Evolutionary conservation across 2,888 invertebrate species (phyloP).

Genomic region (Pseudolycoriella hygida): DNA sequence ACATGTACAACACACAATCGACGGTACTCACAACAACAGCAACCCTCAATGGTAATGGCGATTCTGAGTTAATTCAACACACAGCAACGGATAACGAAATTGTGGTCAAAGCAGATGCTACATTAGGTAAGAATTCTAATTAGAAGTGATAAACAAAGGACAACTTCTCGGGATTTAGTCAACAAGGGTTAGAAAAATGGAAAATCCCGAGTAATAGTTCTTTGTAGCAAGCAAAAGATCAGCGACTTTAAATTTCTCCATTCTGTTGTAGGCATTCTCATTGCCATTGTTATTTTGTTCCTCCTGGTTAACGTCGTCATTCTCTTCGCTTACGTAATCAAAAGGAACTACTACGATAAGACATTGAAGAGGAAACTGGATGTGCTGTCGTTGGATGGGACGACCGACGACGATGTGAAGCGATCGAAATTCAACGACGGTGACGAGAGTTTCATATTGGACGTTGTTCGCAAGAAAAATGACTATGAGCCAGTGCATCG

Average conservation of each 20-base stretch:
- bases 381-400: slow-evolving; percentile 17
- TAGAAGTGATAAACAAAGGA: too few relatives aligned
- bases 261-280: slow-evolving; percentile 25
- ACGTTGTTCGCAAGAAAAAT: slow-evolving; percentile 20
- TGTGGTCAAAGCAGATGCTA: slow-evolving; percentile 38
- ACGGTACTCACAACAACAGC: slow-evolving; percentile 22
- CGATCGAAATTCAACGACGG: slow-evolving; percentile 22
- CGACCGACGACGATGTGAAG: slow-evolving; percentile 27
- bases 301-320: slow-evolving; percentile 46
- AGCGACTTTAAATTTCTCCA: too few relatives aligned
- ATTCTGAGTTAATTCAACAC: slow-evolving; percentile 24
- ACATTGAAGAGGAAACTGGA: slow-evolving; percentile 7
- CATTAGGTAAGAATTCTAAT: slow-evolving; percentile 33
- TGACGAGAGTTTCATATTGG: slow-evolving; percentile 26
- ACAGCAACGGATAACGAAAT: slow-evolving; percentile 15
- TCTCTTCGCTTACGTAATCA: slow-evolving; percentile 13
- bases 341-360: slow-evolving; percentile 6
- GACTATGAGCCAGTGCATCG: slow-evolving; percentile 34
- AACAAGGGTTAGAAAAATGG: too few relatives aligned
- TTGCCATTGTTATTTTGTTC: slow-evolving; percentile 50
- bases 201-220: too few relatives aligned
- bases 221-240: too few relatives aligned
- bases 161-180: too few relatives aligned
- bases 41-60: slow-evolving; percentile 13
- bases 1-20: slow-evolving; percentile 28